Evolutionary conservation across 2,113 vertebrate genomes (phyloP).

Genomic region (Chionis minor): DNA sequence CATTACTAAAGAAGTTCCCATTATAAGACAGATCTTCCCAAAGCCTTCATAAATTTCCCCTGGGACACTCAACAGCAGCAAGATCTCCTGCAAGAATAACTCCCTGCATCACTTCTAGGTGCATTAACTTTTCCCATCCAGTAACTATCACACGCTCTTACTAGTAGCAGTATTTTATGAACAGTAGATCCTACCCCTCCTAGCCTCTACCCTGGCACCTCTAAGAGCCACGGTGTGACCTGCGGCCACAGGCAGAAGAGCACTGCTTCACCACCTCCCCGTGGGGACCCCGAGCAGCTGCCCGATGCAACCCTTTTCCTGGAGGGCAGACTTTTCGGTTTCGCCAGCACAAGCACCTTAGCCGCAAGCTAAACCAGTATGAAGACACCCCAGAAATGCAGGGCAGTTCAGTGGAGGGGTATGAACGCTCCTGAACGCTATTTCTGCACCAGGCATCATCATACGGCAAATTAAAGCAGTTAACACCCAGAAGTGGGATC

Average conservation of each 20-base stretch:
- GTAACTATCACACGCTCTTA: neutral
- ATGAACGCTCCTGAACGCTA: fast-evolving
- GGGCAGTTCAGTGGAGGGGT: neutral
- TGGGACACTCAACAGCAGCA: neutral
- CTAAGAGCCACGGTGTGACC: neutral
- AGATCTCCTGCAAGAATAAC: neutral
- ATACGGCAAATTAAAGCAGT: neutral
- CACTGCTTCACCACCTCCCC: neutral
- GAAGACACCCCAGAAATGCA: neutral
- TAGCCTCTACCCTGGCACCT: neutral
- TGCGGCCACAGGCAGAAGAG: neutral
- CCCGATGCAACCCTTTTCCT: no score
- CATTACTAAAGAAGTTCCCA: neutral
- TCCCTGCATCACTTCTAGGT: neutral
- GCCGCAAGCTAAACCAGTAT: fast-evolving
- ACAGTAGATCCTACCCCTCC: neutral
- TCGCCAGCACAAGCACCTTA: neutral
- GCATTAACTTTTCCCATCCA: neutral
- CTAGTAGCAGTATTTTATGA: neutral
- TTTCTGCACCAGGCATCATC: neutral
- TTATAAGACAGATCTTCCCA: neutral
- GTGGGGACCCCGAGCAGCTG: neutral
- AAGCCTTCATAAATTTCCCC: neutral
- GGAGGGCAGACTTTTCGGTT: neutral
- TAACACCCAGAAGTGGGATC: neutral